phyloP scores from a whole-genome alignment of 2,797 vertebrate species.

The Anabas testudineus region DNA sequence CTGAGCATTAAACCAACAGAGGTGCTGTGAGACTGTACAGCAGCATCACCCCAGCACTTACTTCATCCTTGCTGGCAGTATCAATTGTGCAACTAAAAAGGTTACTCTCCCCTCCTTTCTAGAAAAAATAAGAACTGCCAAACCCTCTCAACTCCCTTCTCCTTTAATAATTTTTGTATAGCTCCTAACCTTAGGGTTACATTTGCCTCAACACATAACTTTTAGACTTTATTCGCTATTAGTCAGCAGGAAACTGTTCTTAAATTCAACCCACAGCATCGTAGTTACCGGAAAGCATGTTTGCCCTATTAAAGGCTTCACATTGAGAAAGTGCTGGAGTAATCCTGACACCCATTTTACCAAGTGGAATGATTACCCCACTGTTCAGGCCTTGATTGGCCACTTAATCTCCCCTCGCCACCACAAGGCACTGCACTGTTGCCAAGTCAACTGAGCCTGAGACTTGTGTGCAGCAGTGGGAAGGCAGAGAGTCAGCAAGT shows the following conservation, averaged over 20 bases:
- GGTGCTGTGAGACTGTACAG: no score
- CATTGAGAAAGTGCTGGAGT: slow-evolving; percentile 61
- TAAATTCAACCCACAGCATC: slow-evolving; percentile 37
- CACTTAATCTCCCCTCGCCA: slow-evolving; percentile 81
- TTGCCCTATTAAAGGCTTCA: slow-evolving; percentile 60
- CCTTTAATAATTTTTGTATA: not conserved
- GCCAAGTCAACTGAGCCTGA: slow-evolving; percentile 72
- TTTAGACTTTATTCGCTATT: slow-evolving; percentile 45
- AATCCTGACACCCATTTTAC: slow-evolving; percentile 72
- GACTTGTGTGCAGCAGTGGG: slow-evolving; percentile 18
- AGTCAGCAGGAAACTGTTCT: slow-evolving; percentile 50
- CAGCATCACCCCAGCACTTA: no score
- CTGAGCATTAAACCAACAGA: no score
- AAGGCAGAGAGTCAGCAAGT: slow-evolving; percentile 46
- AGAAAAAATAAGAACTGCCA: not conserved
- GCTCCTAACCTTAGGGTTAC: slow-evolving; percentile 12
- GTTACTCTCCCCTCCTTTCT: no score
- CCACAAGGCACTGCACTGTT: slow-evolving; percentile 69
- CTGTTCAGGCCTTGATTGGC: slow-evolving; percentile 81
- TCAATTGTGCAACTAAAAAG: not conserved
- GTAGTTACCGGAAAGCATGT: slow-evolving; percentile 45
- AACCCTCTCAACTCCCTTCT: not conserved
- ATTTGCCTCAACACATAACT: slow-evolving; percentile 26
- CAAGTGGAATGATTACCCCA: slow-evolving; percentile 81
- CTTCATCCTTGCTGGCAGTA: no score